phyloP scores from a whole-genome alignment of 2,888 invertebrate species.

The Muscina levida region DNA sequence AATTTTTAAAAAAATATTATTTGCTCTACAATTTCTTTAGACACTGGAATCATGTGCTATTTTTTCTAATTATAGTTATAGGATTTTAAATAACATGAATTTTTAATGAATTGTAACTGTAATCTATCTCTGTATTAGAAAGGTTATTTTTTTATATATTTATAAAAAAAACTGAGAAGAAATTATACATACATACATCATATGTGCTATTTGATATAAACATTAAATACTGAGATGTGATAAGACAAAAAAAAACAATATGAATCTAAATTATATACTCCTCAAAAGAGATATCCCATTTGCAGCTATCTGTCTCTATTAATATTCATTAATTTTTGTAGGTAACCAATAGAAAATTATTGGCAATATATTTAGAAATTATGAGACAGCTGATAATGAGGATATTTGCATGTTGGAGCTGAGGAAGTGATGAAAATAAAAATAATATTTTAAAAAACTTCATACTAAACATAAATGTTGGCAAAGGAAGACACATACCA shows the following conservation, averaged over 20 bases:
- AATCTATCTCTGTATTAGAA: not conserved
- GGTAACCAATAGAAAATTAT: too few relatives aligned
- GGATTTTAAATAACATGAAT: not conserved
- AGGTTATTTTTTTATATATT: constrained; percentile 4
- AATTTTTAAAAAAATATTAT: constrained; percentile 5
- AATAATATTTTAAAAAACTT: too few relatives aligned
- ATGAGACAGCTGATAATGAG: not conserved
- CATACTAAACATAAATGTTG: too few relatives aligned
- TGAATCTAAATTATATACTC: constrained; percentile 13
- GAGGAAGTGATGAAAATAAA: not conserved
- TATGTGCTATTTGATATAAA: too few relatives aligned
- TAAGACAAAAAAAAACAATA: not conserved
- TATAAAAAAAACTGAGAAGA: too few relatives aligned
- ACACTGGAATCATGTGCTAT: not conserved
- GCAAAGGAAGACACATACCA: too few relatives aligned
- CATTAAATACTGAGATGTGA: constrained; percentile 17
- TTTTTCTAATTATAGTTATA: not conserved
- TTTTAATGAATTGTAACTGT: constrained; percentile 6
- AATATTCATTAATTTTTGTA: too few relatives aligned
- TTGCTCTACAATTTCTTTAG: not conserved
- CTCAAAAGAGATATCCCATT: not conserved
- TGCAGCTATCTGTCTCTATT: too few relatives aligned
- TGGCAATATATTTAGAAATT: not conserved
- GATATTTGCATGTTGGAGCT: not conserved
- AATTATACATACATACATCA: not conserved